phyloP scores from a whole-genome alignment of 2,797 vertebrate genomes.

The Pseudochromis fuscus region DNA sequence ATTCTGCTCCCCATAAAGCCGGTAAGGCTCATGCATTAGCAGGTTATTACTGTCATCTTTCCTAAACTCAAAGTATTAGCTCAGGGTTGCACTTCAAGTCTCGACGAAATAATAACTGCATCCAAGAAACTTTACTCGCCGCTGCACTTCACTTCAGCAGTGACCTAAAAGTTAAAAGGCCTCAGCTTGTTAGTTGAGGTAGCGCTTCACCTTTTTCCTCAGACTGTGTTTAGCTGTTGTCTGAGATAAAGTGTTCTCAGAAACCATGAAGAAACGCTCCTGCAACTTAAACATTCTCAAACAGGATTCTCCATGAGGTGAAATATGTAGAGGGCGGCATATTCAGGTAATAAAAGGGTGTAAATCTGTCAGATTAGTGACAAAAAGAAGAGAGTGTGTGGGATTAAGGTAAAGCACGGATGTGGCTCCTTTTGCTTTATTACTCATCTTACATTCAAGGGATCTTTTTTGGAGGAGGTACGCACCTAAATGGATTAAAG shows the following conservation, averaged over 20 bases:
- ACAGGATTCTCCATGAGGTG: conserved; percentile 71
- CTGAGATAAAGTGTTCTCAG: conserved; percentile 56
- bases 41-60: conserved; percentile 68
- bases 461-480: conserved; percentile 70
- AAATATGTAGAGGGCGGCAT: conserved; percentile 66
- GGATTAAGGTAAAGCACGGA: conserved; percentile 78
- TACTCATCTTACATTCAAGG: conserved; percentile 75
- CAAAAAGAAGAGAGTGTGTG: conserved; percentile 76
- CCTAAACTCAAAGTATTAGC: conserved; percentile 46
- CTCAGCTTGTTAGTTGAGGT: conserved; percentile 29
- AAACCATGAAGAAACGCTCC: conserved; percentile 64
- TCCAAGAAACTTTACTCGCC: conserved; percentile 60
- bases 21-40: conserved; percentile 27
- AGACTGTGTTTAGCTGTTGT: conserved; percentile 68
- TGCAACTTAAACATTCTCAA: conserved; percentile 59
- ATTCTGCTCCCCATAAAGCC: conserved; percentile 28
- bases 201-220: conserved; percentile 39
- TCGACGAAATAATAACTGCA: conserved; percentile 51
- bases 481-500: conserved; percentile 82
- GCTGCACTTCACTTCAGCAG: conserved; percentile 35
- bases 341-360: conserved; percentile 79
- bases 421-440: conserved; percentile 73
- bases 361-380: conserved; percentile 81
- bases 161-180: conserved; percentile 37
- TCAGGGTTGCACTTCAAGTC: conserved; percentile 52